Conservation (phyloP, 2,113 vertebrate genomes). For the Chrysochloris asiatica region DNA sequence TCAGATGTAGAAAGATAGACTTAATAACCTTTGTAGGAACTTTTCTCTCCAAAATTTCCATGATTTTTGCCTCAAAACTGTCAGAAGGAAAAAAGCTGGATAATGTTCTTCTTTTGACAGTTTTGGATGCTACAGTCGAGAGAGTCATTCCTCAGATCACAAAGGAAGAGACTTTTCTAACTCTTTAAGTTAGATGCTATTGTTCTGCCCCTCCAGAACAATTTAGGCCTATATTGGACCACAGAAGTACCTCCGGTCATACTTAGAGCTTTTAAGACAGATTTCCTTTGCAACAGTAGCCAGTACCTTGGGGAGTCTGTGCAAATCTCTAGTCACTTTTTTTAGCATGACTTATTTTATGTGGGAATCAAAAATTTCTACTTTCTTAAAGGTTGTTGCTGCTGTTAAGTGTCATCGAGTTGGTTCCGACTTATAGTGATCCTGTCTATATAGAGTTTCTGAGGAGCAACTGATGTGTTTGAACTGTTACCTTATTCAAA, state of each 20-base stretch:
- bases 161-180: not conserved
- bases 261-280: not conserved
- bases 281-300: not conserved
- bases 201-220: not conserved
- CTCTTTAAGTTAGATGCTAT: not conserved
- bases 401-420: too few relatives aligned
- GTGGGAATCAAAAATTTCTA: not conserved
- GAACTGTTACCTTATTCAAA: too few relatives aligned
- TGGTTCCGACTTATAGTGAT: too few relatives aligned
- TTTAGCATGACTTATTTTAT: not conserved
- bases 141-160: not conserved
- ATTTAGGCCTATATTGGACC: not conserved
- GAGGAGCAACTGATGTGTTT: too few relatives aligned
- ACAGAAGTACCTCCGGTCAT: not conserved
- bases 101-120: not conserved
- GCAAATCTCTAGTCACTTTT: not conserved
- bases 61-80: not conserved
- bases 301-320: not conserved
- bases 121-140: not conserved
- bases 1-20: conserved; percentile 3
- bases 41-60: not conserved
- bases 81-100: not conserved
- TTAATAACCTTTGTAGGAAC: not conserved
- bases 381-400: too few relatives aligned
- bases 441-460: too few relatives aligned